Evolutionary conservation across 2,888 invertebrate genomes (phyloP).

Genomic region (Auanema sp.): DNA sequence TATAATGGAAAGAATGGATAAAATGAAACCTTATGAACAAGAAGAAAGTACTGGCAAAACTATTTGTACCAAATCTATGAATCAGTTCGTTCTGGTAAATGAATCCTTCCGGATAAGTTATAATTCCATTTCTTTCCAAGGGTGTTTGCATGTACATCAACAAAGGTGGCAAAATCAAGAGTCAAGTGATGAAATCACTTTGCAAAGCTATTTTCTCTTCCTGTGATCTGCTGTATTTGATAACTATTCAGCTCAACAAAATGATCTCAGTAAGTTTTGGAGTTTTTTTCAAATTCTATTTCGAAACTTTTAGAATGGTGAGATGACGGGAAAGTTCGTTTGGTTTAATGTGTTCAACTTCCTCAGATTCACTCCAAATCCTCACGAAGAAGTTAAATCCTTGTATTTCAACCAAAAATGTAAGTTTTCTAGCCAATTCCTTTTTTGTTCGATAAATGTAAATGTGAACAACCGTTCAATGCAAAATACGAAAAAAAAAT

Average conservation of each 20-base stretch:
- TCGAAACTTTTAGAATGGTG: slow-evolving; percentile 18
- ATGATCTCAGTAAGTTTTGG: slow-evolving; percentile 17
- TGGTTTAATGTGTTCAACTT: slow-evolving; percentile 37
- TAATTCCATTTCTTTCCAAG: slow-evolving; percentile 6
- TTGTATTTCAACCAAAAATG: slow-evolving; percentile 13
- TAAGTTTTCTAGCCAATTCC: too few relatives aligned
- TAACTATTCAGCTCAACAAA: slow-evolving; percentile 18
- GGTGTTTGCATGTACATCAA: slow-evolving; percentile 26
- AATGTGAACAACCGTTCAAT: neutral
- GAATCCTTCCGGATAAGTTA: neutral
- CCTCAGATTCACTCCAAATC: slow-evolving; percentile 26
- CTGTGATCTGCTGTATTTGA: slow-evolving; percentile 30
- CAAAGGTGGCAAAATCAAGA: slow-evolving; percentile 19
- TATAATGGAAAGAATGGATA: slow-evolving; percentile 8
- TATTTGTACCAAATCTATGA: slow-evolving; percentile 18
- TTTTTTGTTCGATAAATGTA: too few relatives aligned
- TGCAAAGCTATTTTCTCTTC: slow-evolving; percentile 23
- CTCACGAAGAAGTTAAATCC: slow-evolving; percentile 18
- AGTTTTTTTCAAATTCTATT: neutral
- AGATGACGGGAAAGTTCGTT: slow-evolving; percentile 6
- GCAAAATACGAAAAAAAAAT: neutral
- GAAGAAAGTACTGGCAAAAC: slow-evolving; percentile 5
- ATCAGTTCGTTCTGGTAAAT: slow-evolving; percentile 18
- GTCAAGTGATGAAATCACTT: slow-evolving; percentile 18
- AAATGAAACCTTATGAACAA: slow-evolving; percentile 13